Base-by-base conservation (phyloP, 2,113 vertebrate genomes). In the Xerus inauris region DNA sequence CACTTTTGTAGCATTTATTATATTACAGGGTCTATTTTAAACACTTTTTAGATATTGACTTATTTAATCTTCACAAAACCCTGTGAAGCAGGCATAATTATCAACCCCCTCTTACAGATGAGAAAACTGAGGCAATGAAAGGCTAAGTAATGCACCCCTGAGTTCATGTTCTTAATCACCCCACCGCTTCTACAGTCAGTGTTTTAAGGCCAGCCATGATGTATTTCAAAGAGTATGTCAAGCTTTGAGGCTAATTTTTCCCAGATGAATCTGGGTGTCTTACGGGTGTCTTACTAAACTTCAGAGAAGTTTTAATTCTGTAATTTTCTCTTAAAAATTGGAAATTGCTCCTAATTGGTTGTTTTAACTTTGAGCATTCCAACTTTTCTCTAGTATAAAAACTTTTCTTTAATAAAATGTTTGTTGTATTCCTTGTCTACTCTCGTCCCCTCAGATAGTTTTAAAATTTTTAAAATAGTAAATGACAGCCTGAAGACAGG, bases 281-380 rank as follows among this genome's bases (percentile, higher is more conserved):
- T 93, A 82, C 64, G 89, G 89, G 49, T 96, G 76, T 81, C 94
- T 96, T 96, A 91, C 75, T 97, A 96, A 94, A 94, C 91, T 97
- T 97, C 93, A 98, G 93, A 97, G 96, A 96, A 91, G 42, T 89
- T 95, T 96, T 95, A 82, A 96, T 96, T 89, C 94, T 97, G 79
- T 87, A 95, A 88, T 94, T 93, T 97, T 96, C 75, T 96, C 82
- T 96, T 88, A 96, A 96, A 97, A 97, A 93, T 94, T 97, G 93
- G 72, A 96, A 97, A 97, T 95, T 94, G 59, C 86, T 96, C 69
- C 77, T 96, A 97, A 96, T 79, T 89, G 85, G 89, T 88, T 92
- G 87, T 88, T 96, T 94, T 93, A 91, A 75, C 83, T 97, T 95
- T 83, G 82, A 95, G 59, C 88, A 96, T 96, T 96, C 94, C 79